These are phyloP conservation scores for Thelaira solivaga DNA, from an alignment of 2,888 invertebrate genomes.

Conservation along the genomic window DNA sequence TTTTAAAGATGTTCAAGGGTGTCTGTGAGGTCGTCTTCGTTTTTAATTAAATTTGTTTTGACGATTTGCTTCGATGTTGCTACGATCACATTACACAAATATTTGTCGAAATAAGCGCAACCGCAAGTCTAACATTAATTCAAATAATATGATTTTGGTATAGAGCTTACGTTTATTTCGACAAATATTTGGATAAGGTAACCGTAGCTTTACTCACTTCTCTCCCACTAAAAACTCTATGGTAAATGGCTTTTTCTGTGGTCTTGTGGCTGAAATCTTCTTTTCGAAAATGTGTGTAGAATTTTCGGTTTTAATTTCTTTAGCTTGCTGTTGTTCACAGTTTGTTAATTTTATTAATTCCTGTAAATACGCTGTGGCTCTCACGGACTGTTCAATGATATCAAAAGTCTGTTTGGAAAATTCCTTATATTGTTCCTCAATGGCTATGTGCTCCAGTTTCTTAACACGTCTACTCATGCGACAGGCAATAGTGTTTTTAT, in stretches of 20 bases:
- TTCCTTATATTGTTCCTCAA: conserved; percentile 72
- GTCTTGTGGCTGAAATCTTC: conserved; percentile 19
- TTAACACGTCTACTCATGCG: conserved; percentile 73
- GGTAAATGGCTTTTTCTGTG: conserved; percentile 64
- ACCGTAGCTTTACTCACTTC: not conserved
- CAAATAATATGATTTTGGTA: too few relatives aligned
- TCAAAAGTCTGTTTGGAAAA: conserved; percentile 64
- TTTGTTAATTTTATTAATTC: conserved; percentile 65
- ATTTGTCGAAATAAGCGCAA: too few relatives aligned
- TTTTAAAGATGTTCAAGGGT: too few relatives aligned
- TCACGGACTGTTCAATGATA: conserved; percentile 68
- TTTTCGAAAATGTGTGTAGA: not conserved
- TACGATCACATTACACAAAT: too few relatives aligned
- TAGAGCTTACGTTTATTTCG: too few relatives aligned
- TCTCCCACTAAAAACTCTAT: conserved; percentile 67
- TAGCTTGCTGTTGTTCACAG: not conserved
- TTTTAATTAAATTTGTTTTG: too few relatives aligned
- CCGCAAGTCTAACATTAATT: too few relatives aligned
- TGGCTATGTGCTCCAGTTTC: conserved; percentile 71
- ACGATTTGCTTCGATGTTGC: too few relatives aligned
- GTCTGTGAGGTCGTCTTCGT: too few relatives aligned
- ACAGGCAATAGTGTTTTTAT: conserved; percentile 74
- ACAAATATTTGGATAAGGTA: not conserved
- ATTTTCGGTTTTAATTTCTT: not conserved
- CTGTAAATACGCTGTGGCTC: conserved; percentile 69